Evolutionary conservation across 2,797 vertebrate genomes (phyloP), one percentile per base, ranked within the genome.

Genomic region (Mycteria americana): DNA sequence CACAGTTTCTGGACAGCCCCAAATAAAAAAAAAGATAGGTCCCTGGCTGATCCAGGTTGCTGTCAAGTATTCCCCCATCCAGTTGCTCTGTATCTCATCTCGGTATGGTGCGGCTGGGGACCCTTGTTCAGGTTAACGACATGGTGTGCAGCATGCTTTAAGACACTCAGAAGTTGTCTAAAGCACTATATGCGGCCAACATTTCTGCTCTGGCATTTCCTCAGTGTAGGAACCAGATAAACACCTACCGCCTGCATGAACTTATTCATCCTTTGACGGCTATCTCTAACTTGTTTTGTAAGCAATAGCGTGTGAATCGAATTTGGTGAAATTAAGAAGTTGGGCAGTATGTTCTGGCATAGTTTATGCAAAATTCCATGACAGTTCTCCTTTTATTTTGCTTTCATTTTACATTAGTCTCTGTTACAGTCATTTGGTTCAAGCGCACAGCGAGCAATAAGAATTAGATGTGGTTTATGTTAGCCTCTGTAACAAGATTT

Each of bases 91-190:
- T 45, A 8, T 24, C 53, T 84, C 7, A 8, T 27, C 35, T 67
- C 0, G 0, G 16, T 27, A 18, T 9, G 35, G 10, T 24, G 33
- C 1, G 1, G 25, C 45, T 31, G 16, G 14, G 30, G 28, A 22
- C 3, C 0, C 5, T 10, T 5, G 0, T 12, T 56, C 18, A 30
- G 24, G 24, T 67, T 60, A 31, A 33, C 0, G 0, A 2, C 0
- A 0, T 10, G 43, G 63, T 6, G 3, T 4, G 30, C 56, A 46
- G 31, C 4, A 1, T 65, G 33, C 33, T 41, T 48, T 39, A 25
- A 0, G 2, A 17, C 39, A 13, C 53, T 24, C 6, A 5, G 25
- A 43, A 35, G 18, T 18, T 43, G 48, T 46, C 56, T 77, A 10
- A 80, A 62, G 60, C 45, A 11, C 24, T 7, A 0, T 2, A 10